These are phyloP conservation scores for Astropecten irregularis DNA, from an alignment of 53 echinoderm and acorn worm genomes.

Conservation along the genomic window DNA sequence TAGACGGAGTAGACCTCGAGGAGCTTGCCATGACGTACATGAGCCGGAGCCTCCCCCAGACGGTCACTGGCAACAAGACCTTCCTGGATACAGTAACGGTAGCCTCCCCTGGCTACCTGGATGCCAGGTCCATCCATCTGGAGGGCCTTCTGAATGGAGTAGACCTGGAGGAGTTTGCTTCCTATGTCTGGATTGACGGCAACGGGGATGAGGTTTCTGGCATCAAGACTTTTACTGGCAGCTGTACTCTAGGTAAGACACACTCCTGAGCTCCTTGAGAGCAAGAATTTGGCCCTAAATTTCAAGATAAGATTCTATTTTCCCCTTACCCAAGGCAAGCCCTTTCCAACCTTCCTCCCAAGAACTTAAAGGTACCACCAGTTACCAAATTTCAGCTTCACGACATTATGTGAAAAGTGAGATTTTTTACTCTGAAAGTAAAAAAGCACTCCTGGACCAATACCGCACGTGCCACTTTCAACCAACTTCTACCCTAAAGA, in stretches of 20 bases:
- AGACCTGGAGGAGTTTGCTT: conserved; percentile 57
- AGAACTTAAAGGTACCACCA: background rate
- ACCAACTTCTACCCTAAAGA: no score
- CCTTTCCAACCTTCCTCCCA: no score
- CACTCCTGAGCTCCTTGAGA: no score
- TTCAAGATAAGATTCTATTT: no score
- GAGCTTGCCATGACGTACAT: conserved; percentile 68
- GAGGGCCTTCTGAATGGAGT: conserved; percentile 52
- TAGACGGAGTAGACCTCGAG: conserved; percentile 74
- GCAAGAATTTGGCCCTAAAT: no score
- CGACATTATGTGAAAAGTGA: no score
- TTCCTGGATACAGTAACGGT: conserved; percentile 51
- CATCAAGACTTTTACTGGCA: conserved; percentile 64
- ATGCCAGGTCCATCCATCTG: conserved; percentile 35
- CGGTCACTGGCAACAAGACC: conserved; percentile 69
- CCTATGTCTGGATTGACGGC: conserved; percentile 49
- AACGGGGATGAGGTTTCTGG: conserved; percentile 56
- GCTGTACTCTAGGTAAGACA: conserved; percentile 68
- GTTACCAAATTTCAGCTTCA: no score
- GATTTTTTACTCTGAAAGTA: no score
- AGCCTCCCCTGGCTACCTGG: conserved; percentile 34
- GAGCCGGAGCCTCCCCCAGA: conserved; percentile 68
- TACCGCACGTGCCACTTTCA: no score
- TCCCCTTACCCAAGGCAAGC: no score
- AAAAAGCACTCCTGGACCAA: no score